Percentiles rank a stretch among this genome's conserved stretches.
phyloP scores from a whole-genome alignment of 2,113 vertebrate genomes.

The Chloropsis cyanopogon region DNA sequence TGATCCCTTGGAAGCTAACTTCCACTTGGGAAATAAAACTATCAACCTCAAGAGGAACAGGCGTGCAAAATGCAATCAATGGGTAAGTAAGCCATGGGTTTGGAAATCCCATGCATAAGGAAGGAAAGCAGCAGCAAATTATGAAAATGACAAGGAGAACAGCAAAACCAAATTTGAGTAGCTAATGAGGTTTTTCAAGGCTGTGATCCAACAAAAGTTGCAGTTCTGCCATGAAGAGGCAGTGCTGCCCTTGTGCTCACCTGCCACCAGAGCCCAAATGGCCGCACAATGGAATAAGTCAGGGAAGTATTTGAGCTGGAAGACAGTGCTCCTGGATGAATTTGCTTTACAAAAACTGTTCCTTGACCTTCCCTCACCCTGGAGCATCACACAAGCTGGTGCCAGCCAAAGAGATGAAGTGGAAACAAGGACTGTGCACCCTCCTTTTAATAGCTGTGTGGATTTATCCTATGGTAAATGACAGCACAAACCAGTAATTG shows the following conservation, averaged over 20 bases:
- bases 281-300: rapidly evolving
- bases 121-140: not conserved
- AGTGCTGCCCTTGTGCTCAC: not conserved
- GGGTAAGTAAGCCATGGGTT: not conserved
- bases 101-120: not conserved
- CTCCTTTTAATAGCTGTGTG: not conserved
- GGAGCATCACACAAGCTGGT: rapidly evolving
- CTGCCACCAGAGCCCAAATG: not conserved
- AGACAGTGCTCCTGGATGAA: not conserved
- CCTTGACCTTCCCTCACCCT: not conserved
- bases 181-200: not conserved
- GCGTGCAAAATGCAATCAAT: not conserved
- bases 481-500: not conserved
- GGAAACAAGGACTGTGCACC: not conserved
- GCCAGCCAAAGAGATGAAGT: not conserved
- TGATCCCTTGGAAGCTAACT: not conserved
- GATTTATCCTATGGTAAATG: not conserved
- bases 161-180: not conserved
- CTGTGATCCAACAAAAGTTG: not conserved
- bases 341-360: not conserved
- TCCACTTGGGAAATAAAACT: not conserved
- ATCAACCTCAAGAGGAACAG: not conserved
- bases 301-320: not conserved
- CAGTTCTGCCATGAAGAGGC: not conserved
- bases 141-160: not conserved